These are phyloP conservation scores for Arctia plantaginis DNA, from an alignment of 2,888 invertebrate species.

Conservation along the genomic window DNA sequence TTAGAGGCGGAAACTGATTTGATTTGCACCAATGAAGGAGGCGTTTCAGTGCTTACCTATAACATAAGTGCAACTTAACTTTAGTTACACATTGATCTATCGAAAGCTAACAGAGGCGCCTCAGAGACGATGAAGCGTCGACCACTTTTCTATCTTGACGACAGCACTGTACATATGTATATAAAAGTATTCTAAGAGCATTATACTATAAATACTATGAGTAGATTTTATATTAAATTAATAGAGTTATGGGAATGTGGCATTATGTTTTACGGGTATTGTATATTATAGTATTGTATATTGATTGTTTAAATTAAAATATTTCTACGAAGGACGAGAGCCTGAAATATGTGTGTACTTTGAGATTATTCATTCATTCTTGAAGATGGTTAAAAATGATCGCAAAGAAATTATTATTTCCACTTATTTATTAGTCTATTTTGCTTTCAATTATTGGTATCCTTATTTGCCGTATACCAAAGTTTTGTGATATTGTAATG, in stretches of 20 bases:
- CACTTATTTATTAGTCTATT: neutral
- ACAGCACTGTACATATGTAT: neutral
- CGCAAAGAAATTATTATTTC: neutral
- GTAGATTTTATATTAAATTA: neutral
- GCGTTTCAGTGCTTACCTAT: neutral
- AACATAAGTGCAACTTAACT: neutral
- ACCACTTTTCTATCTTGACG: neutral
- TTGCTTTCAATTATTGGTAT: neutral
- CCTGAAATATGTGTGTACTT: neutral
- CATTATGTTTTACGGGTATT: neutral
- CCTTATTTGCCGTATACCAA: neutral
- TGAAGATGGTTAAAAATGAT: neutral
- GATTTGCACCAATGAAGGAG: constrained; percentile 27
- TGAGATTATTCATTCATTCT: neutral
- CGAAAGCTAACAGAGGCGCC: neutral
- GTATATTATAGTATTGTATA: too few species aligned
- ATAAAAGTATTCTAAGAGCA: neutral
- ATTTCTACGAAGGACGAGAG: neutral
- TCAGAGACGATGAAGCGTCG: neutral
- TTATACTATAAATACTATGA: neutral
- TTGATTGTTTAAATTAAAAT: neutral
- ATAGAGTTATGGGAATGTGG: neutral
- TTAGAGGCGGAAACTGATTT: constrained; percentile 18
- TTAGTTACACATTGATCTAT: neutral
- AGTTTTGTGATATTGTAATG: neutral